These are phyloP conservation scores for Thereva nobilitata DNA, from an alignment of 2,888 invertebrate species.

Conservation along the genomic window DNA sequence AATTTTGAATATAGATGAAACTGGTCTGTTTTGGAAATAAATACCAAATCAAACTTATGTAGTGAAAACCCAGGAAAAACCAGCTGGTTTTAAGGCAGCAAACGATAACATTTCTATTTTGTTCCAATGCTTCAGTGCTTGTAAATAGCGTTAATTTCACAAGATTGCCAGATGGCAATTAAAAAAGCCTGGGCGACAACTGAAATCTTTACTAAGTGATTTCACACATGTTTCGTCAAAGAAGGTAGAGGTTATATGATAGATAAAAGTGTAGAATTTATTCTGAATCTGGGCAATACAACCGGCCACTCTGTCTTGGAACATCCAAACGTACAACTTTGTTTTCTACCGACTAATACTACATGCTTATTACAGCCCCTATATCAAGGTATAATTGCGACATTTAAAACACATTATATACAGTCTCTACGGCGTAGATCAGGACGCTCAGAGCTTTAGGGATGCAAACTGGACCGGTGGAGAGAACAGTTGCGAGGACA, in stretches of 20 bases:
- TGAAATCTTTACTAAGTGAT: no score
- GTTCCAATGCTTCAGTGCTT: constrained; percentile 46
- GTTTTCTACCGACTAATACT: constrained; percentile 46
- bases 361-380: constrained; percentile 47
- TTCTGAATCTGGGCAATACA: constrained; percentile 41
- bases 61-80: constrained; percentile 44
- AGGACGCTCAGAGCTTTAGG: no score
- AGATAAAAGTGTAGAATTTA: constrained; percentile 40
- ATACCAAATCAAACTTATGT: constrained; percentile 42
- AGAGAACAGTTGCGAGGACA: constrained; percentile 43
- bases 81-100: constrained; percentile 43
- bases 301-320: constrained; percentile 40
- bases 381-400: constrained; percentile 48
- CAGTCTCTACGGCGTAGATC: no score
- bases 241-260: constrained; percentile 40
- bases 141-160: constrained; percentile 44
- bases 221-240: constrained; percentile 44
- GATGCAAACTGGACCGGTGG: constrained; percentile 21
- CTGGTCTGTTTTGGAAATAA: constrained; percentile 45
- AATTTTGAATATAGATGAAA: constrained; percentile 44
- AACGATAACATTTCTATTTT: constrained; percentile 46
- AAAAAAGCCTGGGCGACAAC: constrained; percentile 46
- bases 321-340: constrained; percentile 42
- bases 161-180: constrained; percentile 46
- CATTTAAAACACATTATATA: constrained; percentile 39